A percentile compares a stretch with the other conserved stretches of the same genome.
phyloP scores from a whole-genome alignment of 2,113 vertebrate genomes.

The Eolophus roseicapilla region DNA sequence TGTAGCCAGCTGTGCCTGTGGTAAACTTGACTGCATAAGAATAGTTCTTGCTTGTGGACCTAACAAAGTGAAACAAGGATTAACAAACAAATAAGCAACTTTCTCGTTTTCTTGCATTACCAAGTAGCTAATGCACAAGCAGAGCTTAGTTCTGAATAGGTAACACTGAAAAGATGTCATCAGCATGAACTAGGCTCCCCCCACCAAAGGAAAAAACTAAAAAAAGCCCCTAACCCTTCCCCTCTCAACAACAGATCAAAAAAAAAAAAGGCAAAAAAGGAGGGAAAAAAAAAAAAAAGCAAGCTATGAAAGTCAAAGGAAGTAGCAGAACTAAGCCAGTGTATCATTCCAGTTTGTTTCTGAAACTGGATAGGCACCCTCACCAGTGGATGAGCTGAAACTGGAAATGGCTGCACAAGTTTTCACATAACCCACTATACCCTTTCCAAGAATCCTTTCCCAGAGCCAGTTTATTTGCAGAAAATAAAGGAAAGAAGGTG shows the following conservation, averaged over 20 bases:
- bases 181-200: not conserved
- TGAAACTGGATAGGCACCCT: not conserved
- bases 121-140: not conserved
- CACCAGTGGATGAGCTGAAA: not conserved
- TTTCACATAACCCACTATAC: not conserved
- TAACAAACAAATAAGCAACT: not conserved
- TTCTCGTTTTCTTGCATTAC: not conserved
- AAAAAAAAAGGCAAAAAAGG: not conserved
- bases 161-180: not conserved
- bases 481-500: not conserved
- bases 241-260: not conserved
- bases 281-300: too few relatives aligned
- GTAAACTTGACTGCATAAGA: conserved; percentile 99
- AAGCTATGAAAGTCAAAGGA: not conserved
- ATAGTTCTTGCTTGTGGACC: conserved; percentile 98
- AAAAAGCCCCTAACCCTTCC: not conserved
- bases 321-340: not conserved
- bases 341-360: not conserved
- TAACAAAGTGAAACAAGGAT: conserved; percentile 57
- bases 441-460: not conserved
- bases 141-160: not conserved
- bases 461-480: not conserved
- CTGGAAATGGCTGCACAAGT: not conserved
- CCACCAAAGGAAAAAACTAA: not conserved
- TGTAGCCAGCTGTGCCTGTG: conserved; percentile 92